A percentile compares a stretch with the other conserved stretches of the same genome.
Evolutionary conservation across 2,888 invertebrate species (phyloP).

Genomic region (Meiosimyza decipiens): DNA sequence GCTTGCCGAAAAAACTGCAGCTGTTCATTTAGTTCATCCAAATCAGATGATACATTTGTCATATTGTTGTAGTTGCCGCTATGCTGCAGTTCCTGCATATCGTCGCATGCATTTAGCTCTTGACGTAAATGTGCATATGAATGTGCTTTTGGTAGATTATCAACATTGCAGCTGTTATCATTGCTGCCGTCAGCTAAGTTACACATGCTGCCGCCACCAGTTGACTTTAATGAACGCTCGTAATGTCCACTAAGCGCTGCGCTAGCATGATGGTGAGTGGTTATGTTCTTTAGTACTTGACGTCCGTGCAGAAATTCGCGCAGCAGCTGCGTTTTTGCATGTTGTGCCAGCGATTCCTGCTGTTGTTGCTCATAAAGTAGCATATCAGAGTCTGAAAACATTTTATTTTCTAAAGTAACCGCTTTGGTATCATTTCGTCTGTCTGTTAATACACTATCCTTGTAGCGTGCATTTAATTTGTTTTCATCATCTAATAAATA

Average conservation of each 20-base stretch:
- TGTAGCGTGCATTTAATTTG: not conserved
- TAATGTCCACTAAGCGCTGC: constrained; percentile 17
- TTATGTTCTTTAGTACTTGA: constrained; percentile 47
- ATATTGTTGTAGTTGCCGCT: not conserved
- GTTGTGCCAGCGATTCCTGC: constrained; percentile 53
- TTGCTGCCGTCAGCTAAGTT: constrained; percentile 11
- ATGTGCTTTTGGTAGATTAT: constrained; percentile 31
- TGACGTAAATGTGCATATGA: constrained; percentile 31
- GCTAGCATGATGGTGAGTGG: constrained; percentile 6
- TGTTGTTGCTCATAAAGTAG: constrained; percentile 54
- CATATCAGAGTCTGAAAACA: constrained; percentile 53
- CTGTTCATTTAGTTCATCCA: constrained; percentile 42
- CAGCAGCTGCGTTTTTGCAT: constrained; percentile 53
- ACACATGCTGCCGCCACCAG: constrained; percentile 42
- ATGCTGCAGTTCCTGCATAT: not conserved
- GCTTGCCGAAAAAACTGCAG: constrained; percentile 62
- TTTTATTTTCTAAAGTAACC: constrained; percentile 41
- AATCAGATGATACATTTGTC: constrained; percentile 23
- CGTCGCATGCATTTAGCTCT: not conserved
- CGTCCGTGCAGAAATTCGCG: constrained; percentile 54
- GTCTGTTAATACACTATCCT: too few species aligned
- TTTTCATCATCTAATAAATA: not conserved
- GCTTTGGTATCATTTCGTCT: not conserved
- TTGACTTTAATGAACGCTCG: not conserved
- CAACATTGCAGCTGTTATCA: not conserved